Evolutionary conservation across 2,888 invertebrate species (phyloP).

Genomic region (Leucozona laternaria): DNA sequence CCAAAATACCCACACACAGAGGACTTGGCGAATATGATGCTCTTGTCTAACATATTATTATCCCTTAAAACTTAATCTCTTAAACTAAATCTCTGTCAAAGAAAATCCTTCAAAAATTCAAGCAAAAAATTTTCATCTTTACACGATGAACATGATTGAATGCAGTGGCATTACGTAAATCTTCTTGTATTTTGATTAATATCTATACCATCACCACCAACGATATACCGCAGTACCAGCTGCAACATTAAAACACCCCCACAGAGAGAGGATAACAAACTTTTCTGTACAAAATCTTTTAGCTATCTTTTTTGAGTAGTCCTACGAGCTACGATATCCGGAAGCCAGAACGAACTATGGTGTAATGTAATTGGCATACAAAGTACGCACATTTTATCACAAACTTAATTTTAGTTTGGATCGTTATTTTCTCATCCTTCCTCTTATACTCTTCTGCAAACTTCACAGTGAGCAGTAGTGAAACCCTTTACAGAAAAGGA

Average conservation of each 20-base stretch:
- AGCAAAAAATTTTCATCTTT: constrained; percentile 44
- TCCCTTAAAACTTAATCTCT: constrained; percentile 36
- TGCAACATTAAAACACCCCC: constrained; percentile 21
- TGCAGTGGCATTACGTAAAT: constrained; percentile 60
- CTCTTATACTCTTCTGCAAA: not conserved
- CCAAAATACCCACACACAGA: constrained; percentile 4
- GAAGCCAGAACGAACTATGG: constrained; percentile 22
- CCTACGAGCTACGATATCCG: constrained; percentile 1
- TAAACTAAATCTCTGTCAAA: constrained; percentile 30
- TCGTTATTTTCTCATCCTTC: constrained; percentile 41
- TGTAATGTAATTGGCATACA: constrained; percentile 60
- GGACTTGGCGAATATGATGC: not conserved
- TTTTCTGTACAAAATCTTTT: not conserved
- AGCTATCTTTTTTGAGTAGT: not conserved
- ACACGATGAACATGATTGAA: constrained; percentile 61
- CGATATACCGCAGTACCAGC: constrained; percentile 9
- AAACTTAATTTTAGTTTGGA: constrained; percentile 67
- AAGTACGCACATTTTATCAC: constrained; percentile 52
- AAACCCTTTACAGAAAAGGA: constrained; percentile 4
- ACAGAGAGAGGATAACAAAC: not conserved
- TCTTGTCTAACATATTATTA: not conserved
- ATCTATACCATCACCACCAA: constrained; percentile 25
- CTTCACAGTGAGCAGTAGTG: not conserved
- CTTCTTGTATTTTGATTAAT: constrained; percentile 65
- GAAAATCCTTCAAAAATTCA: constrained; percentile 10